phyloP scores from a whole-genome alignment of 1,140 invertebrate species.

The Scaptomyza montana region DNA sequence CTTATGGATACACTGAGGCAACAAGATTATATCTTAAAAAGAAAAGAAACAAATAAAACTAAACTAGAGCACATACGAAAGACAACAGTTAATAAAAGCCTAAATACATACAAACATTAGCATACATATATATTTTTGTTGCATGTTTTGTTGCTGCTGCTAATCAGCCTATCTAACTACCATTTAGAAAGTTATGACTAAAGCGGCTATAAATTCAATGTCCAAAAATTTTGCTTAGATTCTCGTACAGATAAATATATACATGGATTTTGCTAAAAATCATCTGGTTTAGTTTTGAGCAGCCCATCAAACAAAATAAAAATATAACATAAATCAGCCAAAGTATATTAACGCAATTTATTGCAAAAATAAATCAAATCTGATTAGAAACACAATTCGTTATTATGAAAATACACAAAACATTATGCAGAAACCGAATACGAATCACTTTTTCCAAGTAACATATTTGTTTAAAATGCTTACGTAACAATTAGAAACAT shows the following conservation, averaged over 20 bases:
- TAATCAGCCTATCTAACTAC: constrained; percentile 34
- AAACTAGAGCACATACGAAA: constrained; percentile 19
- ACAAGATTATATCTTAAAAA: neutral
- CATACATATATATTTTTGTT: neutral
- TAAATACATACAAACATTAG: neutral
- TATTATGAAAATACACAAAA: neutral
- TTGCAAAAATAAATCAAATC: constrained; percentile 9
- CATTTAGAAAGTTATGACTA: constrained; percentile 43
- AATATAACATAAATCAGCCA: constrained; percentile 7
- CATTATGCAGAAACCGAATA: neutral
- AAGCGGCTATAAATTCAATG: constrained; percentile 33
- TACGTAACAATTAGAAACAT: no score
- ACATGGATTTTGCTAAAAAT: constrained; percentile 3
- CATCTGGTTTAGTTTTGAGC: neutral
- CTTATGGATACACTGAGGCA: neutral
- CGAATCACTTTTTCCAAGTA: no score
- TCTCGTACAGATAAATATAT: constrained; percentile 12
- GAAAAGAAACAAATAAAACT: neutral
- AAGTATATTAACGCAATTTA: neutral
- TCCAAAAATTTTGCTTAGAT: constrained; percentile 17
- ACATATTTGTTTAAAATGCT: no score
- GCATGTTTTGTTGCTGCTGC: neutral
- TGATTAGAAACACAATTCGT: neutral
- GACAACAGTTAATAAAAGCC: neutral
- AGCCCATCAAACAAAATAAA: constrained; percentile 1